phyloP scores from a whole-genome alignment of 2,888 invertebrate genomes.

The Eulithis testata region DNA sequence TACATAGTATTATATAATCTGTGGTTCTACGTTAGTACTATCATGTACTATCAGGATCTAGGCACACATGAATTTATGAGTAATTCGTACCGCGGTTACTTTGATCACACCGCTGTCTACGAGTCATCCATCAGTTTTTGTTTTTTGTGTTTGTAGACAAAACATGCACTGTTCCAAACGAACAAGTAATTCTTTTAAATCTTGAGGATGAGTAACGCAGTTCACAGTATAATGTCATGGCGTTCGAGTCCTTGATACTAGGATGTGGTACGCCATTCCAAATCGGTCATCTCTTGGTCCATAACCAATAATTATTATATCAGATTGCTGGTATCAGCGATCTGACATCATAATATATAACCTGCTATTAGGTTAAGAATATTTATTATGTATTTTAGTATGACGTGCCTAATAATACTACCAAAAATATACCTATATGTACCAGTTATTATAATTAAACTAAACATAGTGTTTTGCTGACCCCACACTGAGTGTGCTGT shows the following conservation, averaged over 20 bases:
- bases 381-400: slow-evolving; percentile 8
- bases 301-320: slow-evolving; percentile 8
- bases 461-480: too few species aligned
- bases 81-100: slow-evolving; percentile 31
- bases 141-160: slow-evolving; percentile 5
- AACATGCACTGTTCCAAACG: not conserved
- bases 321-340: not conserved
- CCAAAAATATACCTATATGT: too few species aligned
- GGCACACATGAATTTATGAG: slow-evolving; percentile 11
- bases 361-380: slow-evolving; percentile 16
- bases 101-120: slow-evolving; percentile 34
- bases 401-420: too few species aligned
- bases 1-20: too few species aligned
- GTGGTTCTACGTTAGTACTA: not conserved
- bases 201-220: slow-evolving; percentile 14
- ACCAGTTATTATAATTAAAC: too few species aligned
- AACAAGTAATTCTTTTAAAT: not conserved
- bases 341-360: not conserved
- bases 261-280: slow-evolving; percentile 17
- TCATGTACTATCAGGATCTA: not conserved
- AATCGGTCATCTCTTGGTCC: slow-evolving; percentile 8
- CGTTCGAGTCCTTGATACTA: slow-evolving; percentile 21
- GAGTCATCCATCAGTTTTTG: slow-evolving; percentile 26
- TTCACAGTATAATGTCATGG: slow-evolving; percentile 13
- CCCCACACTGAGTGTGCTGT: too few species aligned